phyloP scores from a whole-genome alignment of 2,113 vertebrate species.

The Rhadina sibilatrix region DNA sequence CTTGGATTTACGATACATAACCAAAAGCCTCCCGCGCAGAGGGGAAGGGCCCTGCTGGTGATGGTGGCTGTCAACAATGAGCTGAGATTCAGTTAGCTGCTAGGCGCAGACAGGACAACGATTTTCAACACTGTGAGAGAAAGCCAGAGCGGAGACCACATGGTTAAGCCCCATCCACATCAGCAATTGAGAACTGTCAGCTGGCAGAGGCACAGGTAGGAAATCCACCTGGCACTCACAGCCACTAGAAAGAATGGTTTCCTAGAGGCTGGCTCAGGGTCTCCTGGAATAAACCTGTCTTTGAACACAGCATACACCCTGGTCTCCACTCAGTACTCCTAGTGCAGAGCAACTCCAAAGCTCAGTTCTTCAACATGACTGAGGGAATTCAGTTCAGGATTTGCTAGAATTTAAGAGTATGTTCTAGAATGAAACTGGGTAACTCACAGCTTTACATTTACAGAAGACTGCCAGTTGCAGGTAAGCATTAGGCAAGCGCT shows the following conservation, averaged over 20 bases:
- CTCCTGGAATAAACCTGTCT: neutral
- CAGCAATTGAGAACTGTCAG: neutral
- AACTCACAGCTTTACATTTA: neutral
- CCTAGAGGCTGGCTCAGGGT: neutral
- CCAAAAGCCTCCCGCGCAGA: neutral
- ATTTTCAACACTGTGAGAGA: conserved; percentile 57
- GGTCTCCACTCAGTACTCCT: neutral
- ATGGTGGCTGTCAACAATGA: conserved; percentile 43
- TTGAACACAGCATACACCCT: neutral
- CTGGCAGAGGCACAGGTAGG: neutral
- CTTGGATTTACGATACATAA: conserved; percentile 62
- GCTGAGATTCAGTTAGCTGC: conserved; percentile 42
- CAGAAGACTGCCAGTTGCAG: neutral
- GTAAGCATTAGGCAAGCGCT: neutral
- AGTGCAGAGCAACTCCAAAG: neutral
- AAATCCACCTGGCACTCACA: neutral
- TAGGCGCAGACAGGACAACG: conserved; percentile 49
- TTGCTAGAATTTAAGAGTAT: neutral
- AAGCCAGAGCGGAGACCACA: conserved; percentile 44
- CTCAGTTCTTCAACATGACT: neutral
- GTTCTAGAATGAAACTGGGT: neutral
- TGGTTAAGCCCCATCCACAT: conserved; percentile 40
- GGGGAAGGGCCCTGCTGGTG: conserved; percentile 15
- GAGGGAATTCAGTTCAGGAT: neutral
- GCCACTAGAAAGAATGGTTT: neutral